Percentiles rank a stretch among this genome's conserved stretches.
These are phyloP conservation scores for Urocynchramus pylzowi DNA, from an alignment of 2,113 vertebrate species.

Conservation along the genomic window DNA sequence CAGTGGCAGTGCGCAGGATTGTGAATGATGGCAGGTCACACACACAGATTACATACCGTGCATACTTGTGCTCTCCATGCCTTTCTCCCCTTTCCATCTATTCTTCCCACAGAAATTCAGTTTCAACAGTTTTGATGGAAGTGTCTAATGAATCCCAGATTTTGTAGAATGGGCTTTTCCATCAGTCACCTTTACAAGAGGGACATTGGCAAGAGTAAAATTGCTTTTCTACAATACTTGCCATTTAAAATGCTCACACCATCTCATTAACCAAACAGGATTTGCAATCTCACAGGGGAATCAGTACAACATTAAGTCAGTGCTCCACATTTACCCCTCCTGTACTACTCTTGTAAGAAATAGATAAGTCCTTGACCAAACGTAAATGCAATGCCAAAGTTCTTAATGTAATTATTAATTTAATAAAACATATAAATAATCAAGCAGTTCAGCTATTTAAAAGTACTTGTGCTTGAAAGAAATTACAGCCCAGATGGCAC, in stretches of 20 bases:
- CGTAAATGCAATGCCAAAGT: background rate
- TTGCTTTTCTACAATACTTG: background rate
- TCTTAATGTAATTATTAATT: background rate
- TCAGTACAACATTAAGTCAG: background rate
- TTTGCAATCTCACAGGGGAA: background rate
- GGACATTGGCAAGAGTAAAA: background rate
- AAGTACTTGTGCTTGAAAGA: conserved; percentile 18
- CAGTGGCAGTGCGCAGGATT: background rate
- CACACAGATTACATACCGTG: background rate
- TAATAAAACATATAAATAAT: conserved; percentile 29
- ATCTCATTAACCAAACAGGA: background rate
- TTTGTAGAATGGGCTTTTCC: background rate
- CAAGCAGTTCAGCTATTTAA: background rate
- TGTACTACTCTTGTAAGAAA: background rate
- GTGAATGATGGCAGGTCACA: background rate
- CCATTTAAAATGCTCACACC: background rate
- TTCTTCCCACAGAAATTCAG: background rate
- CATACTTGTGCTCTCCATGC: background rate
- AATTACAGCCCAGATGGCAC: conserved; percentile 23
- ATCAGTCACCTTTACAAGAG: background rate
- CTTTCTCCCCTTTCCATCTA: background rate
- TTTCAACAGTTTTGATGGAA: background rate
- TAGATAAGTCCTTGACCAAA: background rate
- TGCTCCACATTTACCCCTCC: background rate
- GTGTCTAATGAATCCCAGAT: background rate